phyloP scores from a whole-genome alignment of 2,888 invertebrate genomes.

The Thera britannica region DNA sequence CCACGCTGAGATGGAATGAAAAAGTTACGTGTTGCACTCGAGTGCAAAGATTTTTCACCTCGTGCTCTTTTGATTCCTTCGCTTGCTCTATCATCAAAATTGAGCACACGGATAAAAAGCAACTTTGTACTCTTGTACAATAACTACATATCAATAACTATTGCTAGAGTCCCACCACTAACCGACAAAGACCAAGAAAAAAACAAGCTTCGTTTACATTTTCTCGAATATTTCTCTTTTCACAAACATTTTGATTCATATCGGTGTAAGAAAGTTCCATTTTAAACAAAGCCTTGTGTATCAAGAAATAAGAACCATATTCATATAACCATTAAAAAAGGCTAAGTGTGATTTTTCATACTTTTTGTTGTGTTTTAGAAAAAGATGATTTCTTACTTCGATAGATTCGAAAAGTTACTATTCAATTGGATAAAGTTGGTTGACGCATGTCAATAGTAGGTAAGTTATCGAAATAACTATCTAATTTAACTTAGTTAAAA shows the following conservation, averaged over 20 bases:
- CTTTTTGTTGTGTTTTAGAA: conserved; percentile 20
- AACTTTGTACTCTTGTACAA: too few species aligned
- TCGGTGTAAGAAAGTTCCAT: not conserved
- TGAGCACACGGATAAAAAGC: too few species aligned
- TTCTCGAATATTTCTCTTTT: conserved; percentile 38
- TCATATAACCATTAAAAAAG: not conserved
- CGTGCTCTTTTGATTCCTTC: too few species aligned
- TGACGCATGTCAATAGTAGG: conserved; percentile 19
- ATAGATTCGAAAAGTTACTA: conserved; percentile 32
- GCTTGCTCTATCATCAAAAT: too few species aligned
- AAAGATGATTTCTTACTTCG: conserved; percentile 22
- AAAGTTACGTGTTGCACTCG: too few species aligned
- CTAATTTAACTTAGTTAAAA: too few species aligned
- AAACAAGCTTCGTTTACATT: conserved; percentile 35
- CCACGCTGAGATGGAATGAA: too few species aligned
- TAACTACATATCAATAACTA: conserved; percentile 7
- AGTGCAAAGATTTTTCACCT: too few species aligned
- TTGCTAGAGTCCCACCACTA: conserved; percentile 43
- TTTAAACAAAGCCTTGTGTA: not conserved
- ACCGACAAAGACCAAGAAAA: conserved; percentile 46
- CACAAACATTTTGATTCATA: conserved; percentile 29
- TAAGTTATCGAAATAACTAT: conserved; percentile 4
- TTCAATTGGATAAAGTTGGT: conserved; percentile 13
- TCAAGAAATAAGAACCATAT: not conserved
- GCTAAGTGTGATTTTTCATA: conserved; percentile 14